Conservation (phyloP, 2,113 vertebrate genomes). For the Gopherus flavomarginatus region DNA sequence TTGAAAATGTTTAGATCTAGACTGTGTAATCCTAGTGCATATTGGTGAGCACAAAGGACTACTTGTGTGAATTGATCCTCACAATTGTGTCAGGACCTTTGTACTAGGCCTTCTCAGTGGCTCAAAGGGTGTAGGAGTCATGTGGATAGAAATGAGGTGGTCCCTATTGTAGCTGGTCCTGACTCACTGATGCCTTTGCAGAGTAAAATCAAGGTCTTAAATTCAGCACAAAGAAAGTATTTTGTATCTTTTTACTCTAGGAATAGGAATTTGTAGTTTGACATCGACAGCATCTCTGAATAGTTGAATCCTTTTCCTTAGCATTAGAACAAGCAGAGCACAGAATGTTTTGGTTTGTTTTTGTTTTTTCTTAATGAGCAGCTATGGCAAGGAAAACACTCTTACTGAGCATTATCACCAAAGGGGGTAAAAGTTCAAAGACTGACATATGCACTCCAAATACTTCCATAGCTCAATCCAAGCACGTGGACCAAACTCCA, state of each 20-base stretch:
- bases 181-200: neutral
- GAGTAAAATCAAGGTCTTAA: neutral
- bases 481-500: neutral
- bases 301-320: neutral
- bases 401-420: neutral
- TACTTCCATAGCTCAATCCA: neutral
- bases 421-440: neutral
- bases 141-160: neutral
- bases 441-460: neutral
- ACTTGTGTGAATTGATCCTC: neutral
- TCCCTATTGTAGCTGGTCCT: neutral
- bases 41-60: neutral
- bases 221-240: neutral
- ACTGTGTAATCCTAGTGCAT: neutral
- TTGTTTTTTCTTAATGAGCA: neutral
- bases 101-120: neutral
- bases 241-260: neutral
- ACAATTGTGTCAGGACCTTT: neutral
- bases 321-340: neutral
- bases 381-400: neutral
- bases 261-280: neutral
- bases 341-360: neutral
- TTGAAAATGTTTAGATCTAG: neutral
- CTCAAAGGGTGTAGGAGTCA: accelerated
- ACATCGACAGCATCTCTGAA: neutral